Conservation (phyloP, 2,113 vertebrate genomes). For the Todiramphus saurophagus region DNA sequence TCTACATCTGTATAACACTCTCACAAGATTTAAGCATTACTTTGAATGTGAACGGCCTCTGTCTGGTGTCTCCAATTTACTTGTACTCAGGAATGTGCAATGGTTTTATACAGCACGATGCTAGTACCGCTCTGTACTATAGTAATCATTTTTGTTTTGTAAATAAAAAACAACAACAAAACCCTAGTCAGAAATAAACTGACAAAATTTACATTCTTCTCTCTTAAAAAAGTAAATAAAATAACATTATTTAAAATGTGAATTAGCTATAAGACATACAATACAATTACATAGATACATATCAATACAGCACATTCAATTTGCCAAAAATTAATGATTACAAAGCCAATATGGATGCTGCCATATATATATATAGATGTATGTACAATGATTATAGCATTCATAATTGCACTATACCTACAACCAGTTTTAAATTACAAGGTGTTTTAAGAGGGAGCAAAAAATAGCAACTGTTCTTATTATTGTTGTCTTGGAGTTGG, state of each 20-base stretch:
- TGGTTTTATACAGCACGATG: conserved; percentile 78
- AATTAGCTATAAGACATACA: conserved; percentile 91
- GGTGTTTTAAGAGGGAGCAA: conserved; percentile 77
- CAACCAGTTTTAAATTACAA: conserved; percentile 85
- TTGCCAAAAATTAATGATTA: conserved; percentile 92
- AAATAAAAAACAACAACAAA: conserved; percentile 81
- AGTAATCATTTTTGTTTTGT: conserved; percentile 73
- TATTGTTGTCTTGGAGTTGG: conserved; percentile 35
- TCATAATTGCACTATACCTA: conserved; percentile 92
- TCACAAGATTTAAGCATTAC: conserved; percentile 42
- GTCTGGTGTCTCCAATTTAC: conserved; percentile 66
- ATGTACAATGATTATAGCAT: conserved; percentile 93
- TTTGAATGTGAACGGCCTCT: conserved; percentile 59
- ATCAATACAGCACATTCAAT: conserved; percentile 95
- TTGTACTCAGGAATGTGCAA: conserved; percentile 77
- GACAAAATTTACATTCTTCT: conserved; percentile 88
- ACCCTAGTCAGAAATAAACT: conserved; percentile 85
- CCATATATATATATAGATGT: conserved; percentile 82
- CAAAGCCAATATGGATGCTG: conserved; percentile 91
- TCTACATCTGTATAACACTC: conserved; percentile 59
- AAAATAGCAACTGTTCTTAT: conserved; percentile 52
- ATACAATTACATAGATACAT: conserved; percentile 96
- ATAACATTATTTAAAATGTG: conserved; percentile 90
- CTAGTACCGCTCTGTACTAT: conserved; percentile 79
- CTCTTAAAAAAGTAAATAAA: conserved; percentile 88